phyloP scores from a whole-genome alignment of 2,797 vertebrate species.

The Sebastes iracundus region DNA sequence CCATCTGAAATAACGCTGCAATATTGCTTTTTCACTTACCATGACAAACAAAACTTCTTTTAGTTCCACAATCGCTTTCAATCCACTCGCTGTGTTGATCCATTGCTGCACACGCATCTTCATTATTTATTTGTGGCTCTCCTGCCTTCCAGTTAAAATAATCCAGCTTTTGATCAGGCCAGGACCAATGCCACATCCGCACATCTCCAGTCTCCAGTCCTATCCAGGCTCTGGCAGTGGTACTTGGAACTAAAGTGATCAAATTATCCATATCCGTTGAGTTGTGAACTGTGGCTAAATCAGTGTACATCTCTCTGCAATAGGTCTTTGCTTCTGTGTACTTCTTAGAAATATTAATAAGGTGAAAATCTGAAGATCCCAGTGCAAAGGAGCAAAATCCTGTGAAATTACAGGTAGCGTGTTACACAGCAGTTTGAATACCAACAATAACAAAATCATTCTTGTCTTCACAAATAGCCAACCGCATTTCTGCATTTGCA shows the following conservation, averaged over 20 bases:
- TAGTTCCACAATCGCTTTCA: constrained; percentile 49
- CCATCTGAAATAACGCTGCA: not conserved
- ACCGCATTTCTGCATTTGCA: not conserved
- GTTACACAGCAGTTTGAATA: constrained; percentile 9
- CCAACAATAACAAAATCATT: not conserved
- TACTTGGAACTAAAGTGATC: constrained; percentile 14
- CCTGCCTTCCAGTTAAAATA: constrained; percentile 69
- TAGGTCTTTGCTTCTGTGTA: constrained; percentile 65
- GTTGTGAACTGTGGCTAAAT: constrained; percentile 72
- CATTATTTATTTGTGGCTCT: constrained; percentile 7
- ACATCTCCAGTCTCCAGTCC: constrained; percentile 64
- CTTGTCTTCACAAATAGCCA: not conserved
- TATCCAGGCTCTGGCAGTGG: constrained; percentile 54
- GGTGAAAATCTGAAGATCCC: constrained; percentile 62
- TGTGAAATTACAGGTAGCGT: constrained; percentile 41
- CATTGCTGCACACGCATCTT: constrained; percentile 65
- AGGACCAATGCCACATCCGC: constrained; percentile 71
- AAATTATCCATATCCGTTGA: constrained; percentile 50
- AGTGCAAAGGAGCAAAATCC: constrained; percentile 38
- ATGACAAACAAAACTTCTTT: constrained; percentile 61
- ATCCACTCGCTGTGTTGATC: constrained; percentile 65
- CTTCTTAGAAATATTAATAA: constrained; percentile 27
- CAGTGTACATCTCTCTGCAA: constrained; percentile 62
- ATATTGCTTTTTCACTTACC: constrained; percentile 48
- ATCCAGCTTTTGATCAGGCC: constrained; percentile 24